Conservation (phyloP, 1,140 invertebrate species). For the Homalodisca vitripennis region DNA sequence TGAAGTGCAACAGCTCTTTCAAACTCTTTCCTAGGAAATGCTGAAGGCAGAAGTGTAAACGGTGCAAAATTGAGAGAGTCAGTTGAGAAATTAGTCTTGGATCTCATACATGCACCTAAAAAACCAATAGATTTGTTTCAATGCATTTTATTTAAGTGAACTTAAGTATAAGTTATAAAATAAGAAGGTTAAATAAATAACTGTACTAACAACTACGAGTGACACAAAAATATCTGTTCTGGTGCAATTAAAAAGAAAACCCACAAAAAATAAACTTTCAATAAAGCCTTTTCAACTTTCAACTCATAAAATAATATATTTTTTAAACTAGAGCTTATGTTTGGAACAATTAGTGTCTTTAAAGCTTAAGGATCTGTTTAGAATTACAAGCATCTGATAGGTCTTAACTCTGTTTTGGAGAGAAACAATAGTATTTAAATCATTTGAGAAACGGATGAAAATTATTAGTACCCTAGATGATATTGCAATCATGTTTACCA, state of each 20-base stretch:
- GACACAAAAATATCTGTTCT: not conserved
- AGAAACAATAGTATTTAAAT: too few species aligned
- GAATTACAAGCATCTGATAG: too few species aligned
- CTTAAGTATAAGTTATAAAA: constrained; percentile 10
- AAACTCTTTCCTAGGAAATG: constrained; percentile 77
- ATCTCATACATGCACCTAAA: constrained; percentile 70
- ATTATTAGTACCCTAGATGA: too few species aligned
- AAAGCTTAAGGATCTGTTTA: too few species aligned
- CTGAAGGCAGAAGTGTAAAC: constrained; percentile 80
- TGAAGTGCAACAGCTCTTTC: constrained; percentile 73
- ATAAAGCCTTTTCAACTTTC: not conserved
- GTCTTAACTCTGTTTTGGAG: too few species aligned
- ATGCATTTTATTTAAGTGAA: not conserved
- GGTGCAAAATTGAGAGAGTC: constrained; percentile 76
- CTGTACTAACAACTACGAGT: not conserved
- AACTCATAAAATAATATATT: not conserved
- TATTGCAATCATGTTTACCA: too few species aligned
- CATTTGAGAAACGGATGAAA: too few species aligned
- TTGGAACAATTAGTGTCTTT: not conserved
- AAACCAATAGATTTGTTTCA: too few species aligned
- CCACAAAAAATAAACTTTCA: not conserved
- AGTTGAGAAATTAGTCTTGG: constrained; percentile 62
- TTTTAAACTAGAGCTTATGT: too few species aligned
- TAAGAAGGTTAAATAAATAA: not conserved
- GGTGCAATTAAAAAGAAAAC: not conserved